phyloP scores from a whole-genome alignment of 1,140 invertebrate species.

The Eupeodes corollae region DNA sequence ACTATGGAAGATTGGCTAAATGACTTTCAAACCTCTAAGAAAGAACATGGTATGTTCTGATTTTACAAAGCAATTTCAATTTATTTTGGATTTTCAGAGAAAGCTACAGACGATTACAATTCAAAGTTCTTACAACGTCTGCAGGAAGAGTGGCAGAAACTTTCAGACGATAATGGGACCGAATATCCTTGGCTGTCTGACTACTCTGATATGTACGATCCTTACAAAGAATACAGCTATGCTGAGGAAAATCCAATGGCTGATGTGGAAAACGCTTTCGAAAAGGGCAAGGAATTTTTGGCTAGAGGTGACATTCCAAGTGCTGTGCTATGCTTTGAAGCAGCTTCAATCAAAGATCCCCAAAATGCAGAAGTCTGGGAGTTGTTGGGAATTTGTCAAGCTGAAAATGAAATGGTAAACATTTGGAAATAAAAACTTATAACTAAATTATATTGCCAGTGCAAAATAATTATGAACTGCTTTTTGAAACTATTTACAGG shows the following conservation, averaged over 20 bases:
- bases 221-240: conserved; percentile 70
- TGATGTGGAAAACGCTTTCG: conserved; percentile 68
- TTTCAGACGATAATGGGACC: conserved; percentile 40
- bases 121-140: conserved; percentile 62
- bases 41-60: conserved; percentile 16
- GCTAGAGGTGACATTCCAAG: conserved; percentile 82
- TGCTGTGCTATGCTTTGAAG: conserved; percentile 94
- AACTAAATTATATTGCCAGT: conserved; percentile 3
- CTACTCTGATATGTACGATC: conserved; percentile 49
- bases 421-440: conserved; percentile 40
- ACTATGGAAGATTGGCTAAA: conserved; percentile 22
- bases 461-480: conserved; percentile 3
- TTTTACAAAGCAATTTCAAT: conserved; percentile 10
- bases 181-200: conserved; percentile 58
- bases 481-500: conserved; percentile 39
- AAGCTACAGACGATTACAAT: conserved; percentile 40
- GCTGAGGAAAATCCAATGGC: conserved; percentile 77
- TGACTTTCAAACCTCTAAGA: conserved; percentile 24
- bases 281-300: conserved; percentile 73
- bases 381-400: conserved; percentile 76
- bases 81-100: conserved; percentile 6
- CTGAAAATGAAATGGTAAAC: conserved; percentile 57
- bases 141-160: conserved; percentile 66
- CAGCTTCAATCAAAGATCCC: conserved; percentile 77
- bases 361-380: conserved; percentile 73